phyloP scores from a whole-genome alignment of 2,113 vertebrate genomes.

The Chaetops frenatus region DNA sequence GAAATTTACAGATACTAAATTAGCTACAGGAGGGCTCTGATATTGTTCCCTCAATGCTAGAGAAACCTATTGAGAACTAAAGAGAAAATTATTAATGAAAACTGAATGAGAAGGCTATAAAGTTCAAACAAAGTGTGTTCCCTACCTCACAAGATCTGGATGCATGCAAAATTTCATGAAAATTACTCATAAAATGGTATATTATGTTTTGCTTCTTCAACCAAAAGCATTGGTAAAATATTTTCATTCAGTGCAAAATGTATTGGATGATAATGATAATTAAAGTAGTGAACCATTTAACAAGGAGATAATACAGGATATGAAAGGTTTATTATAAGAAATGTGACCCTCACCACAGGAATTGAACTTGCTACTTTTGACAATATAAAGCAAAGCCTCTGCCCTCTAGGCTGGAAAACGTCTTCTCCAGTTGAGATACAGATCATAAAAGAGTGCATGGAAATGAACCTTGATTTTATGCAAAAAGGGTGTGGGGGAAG shows the following conservation, averaged over 20 bases:
- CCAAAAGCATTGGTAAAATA: neutral
- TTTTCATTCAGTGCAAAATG: conserved; percentile 7
- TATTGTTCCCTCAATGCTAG: conserved; percentile 33
- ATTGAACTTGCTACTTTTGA: conserved; percentile 7
- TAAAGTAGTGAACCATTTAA: conserved; percentile 41
- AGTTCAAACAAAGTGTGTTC: conserved; percentile 46
- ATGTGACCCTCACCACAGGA: conserved; percentile 48
- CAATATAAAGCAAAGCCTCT: neutral
- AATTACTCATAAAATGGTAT: conserved; percentile 35
- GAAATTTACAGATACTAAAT: conserved; percentile 59
- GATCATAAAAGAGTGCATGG: neutral
- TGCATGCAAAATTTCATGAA: conserved; percentile 55
- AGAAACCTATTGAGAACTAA: conserved; percentile 47
- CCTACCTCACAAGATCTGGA: conserved; percentile 26
- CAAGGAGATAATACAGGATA: conserved; percentile 14
- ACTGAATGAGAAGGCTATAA: conserved; percentile 46
- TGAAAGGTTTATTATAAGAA: conserved; percentile 2
- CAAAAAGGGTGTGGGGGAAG: neutral
- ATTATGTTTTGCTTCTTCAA: conserved; percentile 2
- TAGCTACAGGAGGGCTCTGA: conserved; percentile 56
- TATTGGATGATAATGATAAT: conserved; percentile 13
- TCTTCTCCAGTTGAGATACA: neutral
- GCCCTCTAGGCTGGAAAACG: neutral
- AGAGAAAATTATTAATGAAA: conserved; percentile 42
- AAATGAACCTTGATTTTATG: neutral